Conservation (phyloP, 1,140 invertebrate species). For the Platorchestia sp. region DNA sequence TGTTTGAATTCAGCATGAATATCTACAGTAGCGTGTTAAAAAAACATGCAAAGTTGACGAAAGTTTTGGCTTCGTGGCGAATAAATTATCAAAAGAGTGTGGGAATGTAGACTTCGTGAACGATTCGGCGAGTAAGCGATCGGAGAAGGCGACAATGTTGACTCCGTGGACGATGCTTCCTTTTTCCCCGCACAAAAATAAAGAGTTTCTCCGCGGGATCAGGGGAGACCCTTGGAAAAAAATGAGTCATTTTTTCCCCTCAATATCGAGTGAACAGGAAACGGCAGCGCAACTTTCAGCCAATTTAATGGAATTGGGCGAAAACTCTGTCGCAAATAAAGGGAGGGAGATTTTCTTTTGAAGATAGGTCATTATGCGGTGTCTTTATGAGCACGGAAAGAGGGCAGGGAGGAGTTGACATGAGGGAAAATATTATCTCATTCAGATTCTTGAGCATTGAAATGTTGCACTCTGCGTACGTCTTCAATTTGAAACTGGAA, state of each 20-base stretch:
- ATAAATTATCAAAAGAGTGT: not conserved
- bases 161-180: not conserved
- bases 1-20: not conserved
- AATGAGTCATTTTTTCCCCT: constrained; percentile 36
- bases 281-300: constrained; percentile 30
- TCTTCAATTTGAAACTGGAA: not conserved
- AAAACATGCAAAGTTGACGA: not conserved
- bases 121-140: not conserved
- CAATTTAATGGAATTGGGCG: constrained; percentile 37
- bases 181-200: not conserved
- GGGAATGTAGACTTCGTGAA: not conserved
- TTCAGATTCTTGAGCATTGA: not conserved
- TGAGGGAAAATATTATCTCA: not conserved
- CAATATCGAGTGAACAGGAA: constrained; percentile 46
- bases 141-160: not conserved
- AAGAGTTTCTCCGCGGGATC: constrained; percentile 15
- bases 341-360: not conserved
- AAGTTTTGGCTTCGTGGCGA: not conserved
- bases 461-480: not conserved
- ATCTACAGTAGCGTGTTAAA: not conserved
- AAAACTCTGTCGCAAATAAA: not conserved
- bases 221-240: not conserved
- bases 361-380: not conserved
- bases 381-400: not conserved
- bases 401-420: not conserved